Conservation (phyloP, 2,888 invertebrate species). For the Drosophila percnosoma region DNA sequence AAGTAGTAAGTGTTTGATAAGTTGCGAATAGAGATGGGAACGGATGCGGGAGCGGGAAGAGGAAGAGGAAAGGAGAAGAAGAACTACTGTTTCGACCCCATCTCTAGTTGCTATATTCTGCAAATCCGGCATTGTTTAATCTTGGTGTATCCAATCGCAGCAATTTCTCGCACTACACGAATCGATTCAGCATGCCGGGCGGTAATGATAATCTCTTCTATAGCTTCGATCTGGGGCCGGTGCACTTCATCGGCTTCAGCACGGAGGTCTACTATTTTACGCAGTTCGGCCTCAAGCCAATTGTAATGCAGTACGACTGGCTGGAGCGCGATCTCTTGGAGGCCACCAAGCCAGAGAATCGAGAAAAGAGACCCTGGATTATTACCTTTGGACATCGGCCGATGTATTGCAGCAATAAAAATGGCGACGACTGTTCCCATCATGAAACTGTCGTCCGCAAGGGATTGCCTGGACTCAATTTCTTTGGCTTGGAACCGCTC, state of each 20-base stretch:
- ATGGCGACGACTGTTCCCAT: constrained; percentile 91
- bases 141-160: constrained; percentile 84
- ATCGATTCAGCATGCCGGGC: constrained; percentile 96
- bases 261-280: constrained; percentile 98
- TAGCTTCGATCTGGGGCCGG: constrained; percentile 95
- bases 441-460: constrained; percentile 88
- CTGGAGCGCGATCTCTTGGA: constrained; percentile 91
- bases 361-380: constrained; percentile 91
- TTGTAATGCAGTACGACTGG: constrained; percentile 94
- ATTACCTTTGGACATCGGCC: constrained; percentile 93
- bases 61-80: not conserved
- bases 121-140: not conserved
- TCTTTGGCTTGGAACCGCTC: constrained; percentile 92
- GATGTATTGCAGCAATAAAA: constrained; percentile 95
- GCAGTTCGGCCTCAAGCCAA: constrained; percentile 92
- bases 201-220: constrained; percentile 90
- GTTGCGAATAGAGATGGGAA: not conserved
- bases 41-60: no score
- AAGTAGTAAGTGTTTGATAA: constrained; percentile 87
- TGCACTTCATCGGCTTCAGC: constrained; percentile 95
- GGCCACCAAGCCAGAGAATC: constrained; percentile 91
- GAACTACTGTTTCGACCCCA: not conserved
- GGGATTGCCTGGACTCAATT: constrained; percentile 88
- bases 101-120: not conserved
- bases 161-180: constrained; percentile 97